Conservation (phyloP, 2,113 vertebrate species). For the Poeciliopsis occidentalis region DNA sequence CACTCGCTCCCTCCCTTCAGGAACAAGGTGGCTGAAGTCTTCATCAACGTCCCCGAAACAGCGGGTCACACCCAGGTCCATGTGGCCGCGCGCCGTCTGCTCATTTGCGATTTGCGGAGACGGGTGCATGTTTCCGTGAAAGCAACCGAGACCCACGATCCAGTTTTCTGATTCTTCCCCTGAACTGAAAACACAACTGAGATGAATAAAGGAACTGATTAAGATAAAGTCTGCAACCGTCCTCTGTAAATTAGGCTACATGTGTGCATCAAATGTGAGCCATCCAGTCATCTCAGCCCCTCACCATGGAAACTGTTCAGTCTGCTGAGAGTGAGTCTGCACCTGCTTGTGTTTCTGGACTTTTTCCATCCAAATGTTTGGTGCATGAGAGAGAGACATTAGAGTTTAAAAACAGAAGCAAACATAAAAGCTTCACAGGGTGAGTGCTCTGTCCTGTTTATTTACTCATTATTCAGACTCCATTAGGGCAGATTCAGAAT, state of each 20-base stretch:
- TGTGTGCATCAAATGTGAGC: slow-evolving; percentile 40
- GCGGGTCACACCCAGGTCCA: not conserved
- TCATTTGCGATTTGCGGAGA: slow-evolving; percentile 11
- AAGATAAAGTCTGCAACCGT: slow-evolving; percentile 6
- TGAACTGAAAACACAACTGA: not conserved
- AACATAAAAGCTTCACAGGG: slow-evolving; percentile 22
- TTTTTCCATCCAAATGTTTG: slow-evolving; percentile 37
- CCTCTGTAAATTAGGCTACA: slow-evolving; percentile 26
- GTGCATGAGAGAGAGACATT: slow-evolving; percentile 4
- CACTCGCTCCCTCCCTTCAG: slow-evolving; percentile 5
- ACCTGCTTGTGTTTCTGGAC: slow-evolving; percentile 51
- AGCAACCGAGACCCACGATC: slow-evolving; percentile 5
- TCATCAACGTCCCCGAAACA: not conserved
- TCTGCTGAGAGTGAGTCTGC: slow-evolving; percentile 14
- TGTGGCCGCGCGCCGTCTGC: not conserved
- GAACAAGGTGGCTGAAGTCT: slow-evolving; percentile 7
- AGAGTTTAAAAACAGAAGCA: slow-evolving; percentile 2
- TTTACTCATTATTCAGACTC: slow-evolving; percentile 17
- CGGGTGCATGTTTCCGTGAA: not conserved
- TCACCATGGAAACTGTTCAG: slow-evolving; percentile 74
- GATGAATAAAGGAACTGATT: slow-evolving; percentile 6
- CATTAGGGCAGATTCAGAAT: slow-evolving; percentile 24
- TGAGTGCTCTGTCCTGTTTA: slow-evolving; percentile 20
- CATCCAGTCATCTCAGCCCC: slow-evolving; percentile 36
- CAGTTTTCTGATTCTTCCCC: slow-evolving; percentile 20